A percentile compares a stretch with the other conserved stretches of the same genome.
phyloP scores from a whole-genome alignment of 64 coral and sea anemone genomes.

The Trachythela sp. region DNA sequence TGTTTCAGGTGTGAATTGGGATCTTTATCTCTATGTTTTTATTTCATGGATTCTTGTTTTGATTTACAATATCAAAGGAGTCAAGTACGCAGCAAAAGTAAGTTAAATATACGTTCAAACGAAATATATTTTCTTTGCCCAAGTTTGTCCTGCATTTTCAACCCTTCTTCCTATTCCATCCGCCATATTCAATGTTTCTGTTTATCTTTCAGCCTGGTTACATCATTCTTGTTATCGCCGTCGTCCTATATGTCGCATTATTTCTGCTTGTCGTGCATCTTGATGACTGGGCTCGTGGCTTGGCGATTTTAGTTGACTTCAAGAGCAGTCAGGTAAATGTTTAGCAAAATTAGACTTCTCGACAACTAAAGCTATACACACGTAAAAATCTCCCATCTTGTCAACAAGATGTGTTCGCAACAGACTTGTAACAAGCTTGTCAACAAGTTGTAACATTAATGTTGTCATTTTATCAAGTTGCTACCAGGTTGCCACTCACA shows the following conservation, averaged over 20 bases:
- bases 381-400: no score
- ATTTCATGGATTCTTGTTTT: conserved; percentile 4
- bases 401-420: no score
- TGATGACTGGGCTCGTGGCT: background rate
- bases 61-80: background rate
- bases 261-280: conserved; percentile 1
- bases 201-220: background rate
- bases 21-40: background rate
- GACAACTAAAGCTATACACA: no score
- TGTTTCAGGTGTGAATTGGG: background rate
- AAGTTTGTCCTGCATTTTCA: no score
- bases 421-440: no score
- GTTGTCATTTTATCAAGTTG: no score
- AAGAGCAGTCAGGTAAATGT: background rate
- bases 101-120: background rate
- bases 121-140: background rate
- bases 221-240: background rate
- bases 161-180: no score
- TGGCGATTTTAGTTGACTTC: background rate
- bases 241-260: background rate
- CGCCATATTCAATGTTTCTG: background rate
- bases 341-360: no score
- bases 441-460: no score
- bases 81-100: background rate
- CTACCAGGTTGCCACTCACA: no score